Evolutionary conservation across 2,113 vertebrate genomes (phyloP), one percentile per base, ranked within the genome.

Genomic region (Corvus cornix): DNA sequence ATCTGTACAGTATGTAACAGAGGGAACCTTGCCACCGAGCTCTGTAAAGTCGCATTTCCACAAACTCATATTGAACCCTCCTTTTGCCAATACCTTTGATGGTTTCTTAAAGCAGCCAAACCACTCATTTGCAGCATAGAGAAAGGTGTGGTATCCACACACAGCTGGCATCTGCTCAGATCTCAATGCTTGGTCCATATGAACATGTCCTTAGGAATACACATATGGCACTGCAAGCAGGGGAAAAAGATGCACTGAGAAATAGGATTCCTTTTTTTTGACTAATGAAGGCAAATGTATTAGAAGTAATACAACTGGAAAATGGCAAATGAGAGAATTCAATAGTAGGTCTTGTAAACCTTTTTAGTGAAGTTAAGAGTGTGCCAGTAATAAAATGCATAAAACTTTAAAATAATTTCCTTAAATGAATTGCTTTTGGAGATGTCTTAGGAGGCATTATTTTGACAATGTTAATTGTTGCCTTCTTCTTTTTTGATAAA

Each of bases 381-480:
- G 13, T 86, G 87, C 51, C 49, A 80, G 86, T 84, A 93, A 67
- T 84, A 96, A 92, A 87, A 85, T 55, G 63, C 9, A 16, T 92
- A 52, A 91, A 96, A 92, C 84, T 79, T 20, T 35, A 70, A 78
- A 90, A 88, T 12, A 35, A 58, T 70, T 92, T 63, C 41, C 63
- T 78, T 70, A 90, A 87, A 64, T 49, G 16, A 83, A 82, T 90
- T 75, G 17, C 90, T 89, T 76, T 39, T 55, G 59, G 51, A 77
- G 53, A 73, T 1, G 9, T 84, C 64, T 85, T 66, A 72, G 51
- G 82, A 91, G 84, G 44, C 84, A 56, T 92, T 92, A 83, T 95
- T 95, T 84, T 91, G 92, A 96, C 96, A 95, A 74, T 35, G 72
- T 87, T 95, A 90, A 90, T 95, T 94, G 95, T 98, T 97, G 92